These are phyloP conservation scores for Larimichthys polyactis DNA, from an alignment of 2,113 vertebrate species.

Conservation along the genomic window DNA sequence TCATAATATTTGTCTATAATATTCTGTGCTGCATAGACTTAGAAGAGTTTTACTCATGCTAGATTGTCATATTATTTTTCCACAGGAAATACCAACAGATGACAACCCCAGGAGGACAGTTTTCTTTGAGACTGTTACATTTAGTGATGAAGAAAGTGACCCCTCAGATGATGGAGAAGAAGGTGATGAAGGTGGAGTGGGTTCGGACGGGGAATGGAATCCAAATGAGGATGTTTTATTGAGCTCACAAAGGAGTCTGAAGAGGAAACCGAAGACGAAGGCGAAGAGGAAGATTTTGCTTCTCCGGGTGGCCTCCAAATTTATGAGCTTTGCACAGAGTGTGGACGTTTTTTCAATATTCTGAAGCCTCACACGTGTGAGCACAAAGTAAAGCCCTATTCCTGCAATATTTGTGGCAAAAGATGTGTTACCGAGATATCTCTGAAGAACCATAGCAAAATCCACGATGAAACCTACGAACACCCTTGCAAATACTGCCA, in stretches of 20 bases:
- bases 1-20: not conserved
- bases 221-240: not conserved
- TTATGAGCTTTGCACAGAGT: constrained; percentile 59
- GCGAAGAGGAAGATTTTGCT: not conserved
- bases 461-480: constrained; percentile 45
- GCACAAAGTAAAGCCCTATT: constrained; percentile 47
- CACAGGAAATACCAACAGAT: constrained; percentile 14
- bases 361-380: constrained; percentile 49
- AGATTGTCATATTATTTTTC: not conserved
- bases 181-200: not conserved
- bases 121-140: constrained; percentile 26
- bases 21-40: not conserved
- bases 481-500: constrained; percentile 56
- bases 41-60: not conserved
- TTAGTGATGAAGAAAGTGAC: constrained; percentile 42
- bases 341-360: constrained; percentile 41
- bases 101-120: not conserved
- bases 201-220: constrained; percentile 44
- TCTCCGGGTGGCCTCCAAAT: constrained; percentile 17
- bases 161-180: constrained; percentile 27
- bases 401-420: constrained; percentile 56
- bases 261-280: constrained; percentile 14
- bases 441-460: constrained; percentile 36
- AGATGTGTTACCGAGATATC: constrained; percentile 17
- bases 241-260: constrained; percentile 23